Evolutionary conservation across 2,888 invertebrate species (phyloP), one percentile per base, ranked within the genome.

Genomic region (Nymphalis urticae): DNA sequence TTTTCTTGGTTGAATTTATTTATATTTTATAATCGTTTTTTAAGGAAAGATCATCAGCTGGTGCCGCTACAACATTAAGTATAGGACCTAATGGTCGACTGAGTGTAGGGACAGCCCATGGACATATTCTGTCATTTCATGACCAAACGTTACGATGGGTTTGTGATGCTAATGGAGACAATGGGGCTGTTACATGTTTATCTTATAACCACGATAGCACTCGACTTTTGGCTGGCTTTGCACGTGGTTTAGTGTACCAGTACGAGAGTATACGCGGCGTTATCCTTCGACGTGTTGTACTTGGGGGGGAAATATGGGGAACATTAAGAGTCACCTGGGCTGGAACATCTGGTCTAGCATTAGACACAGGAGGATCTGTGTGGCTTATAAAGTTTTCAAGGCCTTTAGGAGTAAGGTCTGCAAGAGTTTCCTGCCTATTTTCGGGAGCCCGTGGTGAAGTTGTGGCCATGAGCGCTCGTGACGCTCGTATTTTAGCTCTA

Each of bases 371-470:
- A 2, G 99, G 99, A 0, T 99, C 98, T 1, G 98, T 99, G 1
- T 99, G 98, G 95, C 96, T 98, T 75, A 92, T 99, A 50, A 97
- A 95, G 79, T 98, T 98, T 82, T 97, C 97, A 54, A 93, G 98
- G 69, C 95, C 97, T 16, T 94, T 98, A 76, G 98, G 98, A 17
- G 96, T 98, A 50, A 94, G 98, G 56, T 96, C 97, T 0, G 97
- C 97, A 85, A 96, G 97, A 72, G 97, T 98, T 0, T 96, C 97
- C 64, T 99, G 99, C 85, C 92, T 99, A 19, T 99, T 99, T 88
- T 98, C 99, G 48, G 99, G 99, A 48, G 98, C 98, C 66, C 95
- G 98, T 66, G 99, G 99, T 0, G 99, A 99, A 93, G 92, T 92
- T 0, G 90, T 92, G 0, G 86, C 90, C 0, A 91, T 92, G 92